Base-by-base conservation (phyloP, 1,140 invertebrate genomes). In the Orussus abietinus region DNA sequence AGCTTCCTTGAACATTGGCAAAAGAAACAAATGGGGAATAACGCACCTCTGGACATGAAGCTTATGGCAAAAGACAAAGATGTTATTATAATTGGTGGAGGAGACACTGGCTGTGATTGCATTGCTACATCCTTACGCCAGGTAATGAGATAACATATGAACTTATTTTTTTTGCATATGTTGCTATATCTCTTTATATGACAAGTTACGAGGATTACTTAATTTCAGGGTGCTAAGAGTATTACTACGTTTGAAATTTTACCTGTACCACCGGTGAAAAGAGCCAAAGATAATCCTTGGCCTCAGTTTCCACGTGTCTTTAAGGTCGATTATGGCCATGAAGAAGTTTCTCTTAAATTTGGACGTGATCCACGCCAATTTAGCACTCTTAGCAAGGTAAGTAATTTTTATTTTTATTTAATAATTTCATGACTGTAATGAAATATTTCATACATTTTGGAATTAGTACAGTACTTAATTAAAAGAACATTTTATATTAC, bases 91-190 rank as follows among this genome's bases (percentile, higher is more conserved):
- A 95, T 99, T 55, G 96, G 96, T 13, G 96, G 96, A 9, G 96
- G 96, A 17, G 96, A 99, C 67, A 99, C 96, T n/a, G 96, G 96
- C 0, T 96, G 92, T 73, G 96, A 99, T 79, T 99, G 96, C 63
- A 98, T 99, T 69, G 96, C 90, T 25, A 99, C 96, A 2, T 95
- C 94, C 3, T 77, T 98, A 9, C 80, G 96, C 58, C 93, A 98
- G 71, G 83, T 83, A 53, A n/a, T 12, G 12, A 28, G 10, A 28
- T 4, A 28, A 4, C 3, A 28, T 2, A 13, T 11, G 25, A 29
- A 7, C 26, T 42, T 11, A 33, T 18, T 31, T 12, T 7, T 1
- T 13, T 29, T n/a, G 11, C 12, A 19, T 30, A 19, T 33, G 5
- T 20, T 35, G 14, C 6, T 31, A 36, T 20, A 3, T 15, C 18